Evolutionary conservation across 2,113 vertebrate species (phyloP), one percentile per base, ranked within the genome.

Genomic region (Bubo scandiacus): DNA sequence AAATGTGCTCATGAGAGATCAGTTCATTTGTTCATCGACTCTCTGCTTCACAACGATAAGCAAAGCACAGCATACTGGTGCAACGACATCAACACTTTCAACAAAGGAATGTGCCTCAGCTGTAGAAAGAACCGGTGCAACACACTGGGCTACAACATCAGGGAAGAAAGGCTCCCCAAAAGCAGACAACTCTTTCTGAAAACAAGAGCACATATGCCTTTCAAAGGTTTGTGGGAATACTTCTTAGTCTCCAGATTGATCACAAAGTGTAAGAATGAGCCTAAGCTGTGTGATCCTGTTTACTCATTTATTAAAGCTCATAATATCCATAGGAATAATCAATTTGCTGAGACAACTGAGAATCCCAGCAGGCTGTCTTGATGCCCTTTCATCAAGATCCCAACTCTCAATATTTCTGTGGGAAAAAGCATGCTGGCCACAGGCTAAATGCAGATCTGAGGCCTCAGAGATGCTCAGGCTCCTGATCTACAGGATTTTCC

Each of bases 1-100:
- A 99, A 99, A 79, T 99, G 99, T 51, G 98, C 99, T 68, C 99
- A 99, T 4, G 99, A 99, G 96, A 98, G 99, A 21, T 99, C 99
- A 0, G 99, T 99, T 45, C 99, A 99, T 81, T 98, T 99, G 27
- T 99, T 99, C 96, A 99, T 99, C 0, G 99, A 99, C 97, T 99
- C 99, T 5, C 71, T 99, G 81, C 96, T 98, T 62, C 98, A 99
- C 63, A 82, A 97, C 4, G 95, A 98, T 87, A 98, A 98, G 97
- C 98, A 98, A 96, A 99, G 98, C 96, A 98, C 49, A 29, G 99
- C 98, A 52, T 99, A 99, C 98, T 97, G 97, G 97, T 99, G 99
- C 98, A 98, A 93, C 0, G 97, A 98, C 96, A 98, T 99, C 97
- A 97, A 90, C 32, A 98, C 98, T 20, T 99, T 99, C 92, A 97